Base-by-base conservation (phyloP, 1,140 invertebrate genomes). In the Formica exsecta region DNA sequence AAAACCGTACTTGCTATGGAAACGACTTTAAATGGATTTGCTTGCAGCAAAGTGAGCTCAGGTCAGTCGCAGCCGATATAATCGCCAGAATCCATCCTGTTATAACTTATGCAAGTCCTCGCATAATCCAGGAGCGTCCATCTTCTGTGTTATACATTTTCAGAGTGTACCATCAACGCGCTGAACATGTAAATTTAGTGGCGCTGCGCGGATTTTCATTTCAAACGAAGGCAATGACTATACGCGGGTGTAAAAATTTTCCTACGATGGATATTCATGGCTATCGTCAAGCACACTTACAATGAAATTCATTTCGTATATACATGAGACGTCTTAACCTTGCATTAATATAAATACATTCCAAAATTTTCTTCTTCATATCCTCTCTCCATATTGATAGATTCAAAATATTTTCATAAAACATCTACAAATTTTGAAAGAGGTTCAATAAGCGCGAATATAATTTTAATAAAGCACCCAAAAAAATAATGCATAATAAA, bases 51-150 rank as follows among this genome's bases (percentile, higher is more conserved):
- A 86, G 75, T 68, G 64, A 86, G 84, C 74, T 80, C 64, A 80
- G 84, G 64, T 51, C 81, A 74, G 64, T 41, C 44, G 51, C 64
- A 54, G 84, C 75, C 62, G 44, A 36, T 54, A 75, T 86, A 86
- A 86, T 77, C 84, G 64, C 75, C 36, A 79, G 75, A 80, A 86
- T 86, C 84, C 84, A 80, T 86, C 84, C 75, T 77, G 84, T 86
- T 86, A 80, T 86, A 86, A 86, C 84, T 86, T 86, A 68, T 86
- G 84, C 64, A 86, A 86, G 75, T 61, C 75, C 80, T 79, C 54
- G 75, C 64, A 70, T 86, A 86, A 86, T 86, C 75, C 48, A n/a
- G 64, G 32, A 70, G 75, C 64, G 84, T 86, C 75, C 74, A 80
- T 75, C 29, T 19, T 80, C 75, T 44, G 32, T 61, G 74, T 86